phyloP scores from a whole-genome alignment of 2,888 invertebrate genomes.

The Cenopis cana region DNA sequence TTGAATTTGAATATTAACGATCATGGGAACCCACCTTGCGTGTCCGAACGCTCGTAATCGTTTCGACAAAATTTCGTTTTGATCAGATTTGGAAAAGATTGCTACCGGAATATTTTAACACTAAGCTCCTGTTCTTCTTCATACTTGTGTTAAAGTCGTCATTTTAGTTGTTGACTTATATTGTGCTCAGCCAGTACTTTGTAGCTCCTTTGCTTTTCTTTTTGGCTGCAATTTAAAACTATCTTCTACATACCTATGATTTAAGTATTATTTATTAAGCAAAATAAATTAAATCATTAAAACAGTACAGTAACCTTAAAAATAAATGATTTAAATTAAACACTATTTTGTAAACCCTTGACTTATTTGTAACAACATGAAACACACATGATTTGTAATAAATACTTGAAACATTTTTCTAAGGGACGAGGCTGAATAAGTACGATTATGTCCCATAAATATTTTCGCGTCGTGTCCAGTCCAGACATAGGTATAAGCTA shows the following conservation, averaged over 20 bases:
- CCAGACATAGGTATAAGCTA: constrained; percentile 16
- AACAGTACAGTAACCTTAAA: too few species aligned
- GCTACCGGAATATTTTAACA: neutral
- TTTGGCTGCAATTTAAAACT: neutral
- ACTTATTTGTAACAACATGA: too few species aligned
- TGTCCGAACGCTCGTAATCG: constrained; percentile 34
- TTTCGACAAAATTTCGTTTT: constrained; percentile 17
- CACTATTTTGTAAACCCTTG: too few species aligned
- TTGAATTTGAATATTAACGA: constrained; percentile 74
- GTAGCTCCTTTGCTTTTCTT: too few species aligned
- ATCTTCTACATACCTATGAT: neutral
- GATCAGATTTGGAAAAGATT: constrained; percentile 20
- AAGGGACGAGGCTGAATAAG: constrained; percentile 1
- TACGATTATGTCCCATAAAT: constrained; percentile 11
- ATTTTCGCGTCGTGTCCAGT: constrained; percentile 9
- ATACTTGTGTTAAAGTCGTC: too few species aligned
- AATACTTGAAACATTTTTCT: too few species aligned
- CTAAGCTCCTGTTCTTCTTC: neutral
- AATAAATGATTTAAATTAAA: too few species aligned
- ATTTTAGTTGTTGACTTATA: too few species aligned
- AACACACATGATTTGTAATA: too few species aligned
- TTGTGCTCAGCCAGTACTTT: too few species aligned
- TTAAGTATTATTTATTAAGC: too few species aligned
- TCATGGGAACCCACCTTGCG: constrained; percentile 70
- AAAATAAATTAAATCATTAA: too few species aligned